These are phyloP conservation scores for Machimus atricapillus DNA, from an alignment of 2,888 invertebrate genomes.

Conservation along the genomic window DNA sequence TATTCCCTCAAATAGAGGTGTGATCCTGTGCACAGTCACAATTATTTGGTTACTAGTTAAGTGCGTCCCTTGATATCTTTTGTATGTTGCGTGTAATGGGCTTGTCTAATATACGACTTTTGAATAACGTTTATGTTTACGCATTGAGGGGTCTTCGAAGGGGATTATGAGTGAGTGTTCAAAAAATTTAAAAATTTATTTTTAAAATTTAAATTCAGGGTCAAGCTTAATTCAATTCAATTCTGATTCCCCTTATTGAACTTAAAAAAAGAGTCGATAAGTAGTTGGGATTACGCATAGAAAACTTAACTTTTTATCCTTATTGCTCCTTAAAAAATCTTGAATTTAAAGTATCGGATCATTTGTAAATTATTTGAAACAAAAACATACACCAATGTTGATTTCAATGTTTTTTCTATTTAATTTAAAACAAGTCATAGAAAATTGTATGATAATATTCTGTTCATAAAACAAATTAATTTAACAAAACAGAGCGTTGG, in stretches of 20 bases:
- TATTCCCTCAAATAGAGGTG: constrained; percentile 56
- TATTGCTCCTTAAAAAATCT: no score
- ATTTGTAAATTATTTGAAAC: no score
- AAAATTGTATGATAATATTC: not conserved
- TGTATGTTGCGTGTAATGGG: constrained; percentile 30
- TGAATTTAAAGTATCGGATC: no score
- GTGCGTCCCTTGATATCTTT: constrained; percentile 29
- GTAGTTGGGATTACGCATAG: no score
- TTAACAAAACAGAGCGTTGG: not conserved
- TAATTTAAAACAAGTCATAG: not conserved
- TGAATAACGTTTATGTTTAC: constrained; percentile 1
- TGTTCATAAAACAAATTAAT: not conserved
- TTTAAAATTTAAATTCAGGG: not conserved
- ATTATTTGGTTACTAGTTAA: constrained; percentile 48
- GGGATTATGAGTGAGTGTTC: not conserved
- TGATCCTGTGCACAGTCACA: constrained; percentile 55
- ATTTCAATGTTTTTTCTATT: no score
- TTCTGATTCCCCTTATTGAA: not conserved
- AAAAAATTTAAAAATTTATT: not conserved
- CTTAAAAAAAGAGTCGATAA: not conserved
- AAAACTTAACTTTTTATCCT: no score
- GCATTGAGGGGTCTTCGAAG: not conserved
- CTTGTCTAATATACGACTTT: constrained; percentile 38
- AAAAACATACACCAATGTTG: no score
- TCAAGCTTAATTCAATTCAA: not conserved